Evolutionary conservation across 2,888 invertebrate genomes (phyloP), one percentile per base, ranked within the genome.

Genomic region (Phyllotreta striolata): DNA sequence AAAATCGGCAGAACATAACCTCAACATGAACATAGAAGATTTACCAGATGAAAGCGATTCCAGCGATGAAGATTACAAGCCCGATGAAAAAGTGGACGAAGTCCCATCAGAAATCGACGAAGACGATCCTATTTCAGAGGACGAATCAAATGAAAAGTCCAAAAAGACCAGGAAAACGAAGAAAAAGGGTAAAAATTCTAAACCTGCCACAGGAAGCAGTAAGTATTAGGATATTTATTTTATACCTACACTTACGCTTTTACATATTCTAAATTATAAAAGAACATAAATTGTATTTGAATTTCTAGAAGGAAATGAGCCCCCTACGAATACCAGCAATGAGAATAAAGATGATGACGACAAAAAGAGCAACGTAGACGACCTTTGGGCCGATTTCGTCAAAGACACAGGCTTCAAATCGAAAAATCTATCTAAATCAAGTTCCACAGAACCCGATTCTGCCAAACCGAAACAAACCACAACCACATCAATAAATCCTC

Each of bases 31-130:
- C 58, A 62, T 66, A 40, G 80, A 83, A 68, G 83, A 85, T 44
- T 82, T 84, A 68, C 81, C 81, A 0, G 89, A 89, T 9, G 90
- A 87, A 60, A 89, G 90, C 70, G 92, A 92, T 73, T 84, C 86
- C 69, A 92, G 91, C 78, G 93, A 93, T 78, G 91, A 91, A 70
- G 92, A 93, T 76, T 93, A 90, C 77, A 84, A 89, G 66, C 91
- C 91, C 35, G 88, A 86, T 68, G 86, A 84, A 67, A 86, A 85
- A 55, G 79, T 80, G 10, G 81, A 81, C 54, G 88, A 88, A 75
- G 82, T 85, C 66, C 82, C 87, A 6, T 90, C 90, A 0, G 90
- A 90, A 80, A 88, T 86, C 69, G 89, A 88, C 58, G 89, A 89
- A 0, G 84, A 85, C 70, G 87, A 87, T 60, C 85, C 85, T 13